Evolutionary conservation across 1,140 invertebrate species (phyloP).

Genomic region (Atta texana): DNA sequence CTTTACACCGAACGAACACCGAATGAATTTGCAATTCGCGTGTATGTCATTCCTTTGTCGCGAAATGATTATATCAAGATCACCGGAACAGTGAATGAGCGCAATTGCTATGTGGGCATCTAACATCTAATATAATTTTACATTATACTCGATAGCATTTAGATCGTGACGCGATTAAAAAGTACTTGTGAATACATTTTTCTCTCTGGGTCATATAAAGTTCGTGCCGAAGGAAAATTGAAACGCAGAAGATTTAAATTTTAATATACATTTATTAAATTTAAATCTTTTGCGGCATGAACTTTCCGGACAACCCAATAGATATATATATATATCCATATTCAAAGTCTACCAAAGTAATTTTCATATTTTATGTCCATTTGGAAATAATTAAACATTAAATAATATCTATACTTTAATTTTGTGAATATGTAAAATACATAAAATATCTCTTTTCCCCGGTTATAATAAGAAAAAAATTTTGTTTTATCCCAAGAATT

Average conservation of each 20-base stretch:
- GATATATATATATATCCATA: not conserved
- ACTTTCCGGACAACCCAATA: no score
- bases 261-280: no score
- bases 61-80: conserved; percentile 44
- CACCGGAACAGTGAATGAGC: conserved; percentile 42
- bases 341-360: not conserved
- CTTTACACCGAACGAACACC: no score
- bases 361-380: not conserved
- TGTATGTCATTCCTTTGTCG: not conserved
- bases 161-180: conserved; percentile 50
- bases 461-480: not conserved
- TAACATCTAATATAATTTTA: conserved; percentile 44
- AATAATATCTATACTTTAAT: not conserved
- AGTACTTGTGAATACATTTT: not conserved
- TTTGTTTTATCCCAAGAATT: conserved; percentile 11
- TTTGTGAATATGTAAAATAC: no score
- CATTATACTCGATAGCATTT: conserved; percentile 27
- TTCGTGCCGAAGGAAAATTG: no score
- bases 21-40: conserved; percentile 41
- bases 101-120: not conserved
- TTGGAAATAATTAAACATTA: not conserved
- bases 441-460: not conserved
- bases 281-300: no score
- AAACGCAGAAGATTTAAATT: no score
- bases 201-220: not conserved